These are phyloP conservation scores for Lasioglossum malachurum DNA, from an alignment of 2,888 invertebrate species.

Conservation along the genomic window DNA sequence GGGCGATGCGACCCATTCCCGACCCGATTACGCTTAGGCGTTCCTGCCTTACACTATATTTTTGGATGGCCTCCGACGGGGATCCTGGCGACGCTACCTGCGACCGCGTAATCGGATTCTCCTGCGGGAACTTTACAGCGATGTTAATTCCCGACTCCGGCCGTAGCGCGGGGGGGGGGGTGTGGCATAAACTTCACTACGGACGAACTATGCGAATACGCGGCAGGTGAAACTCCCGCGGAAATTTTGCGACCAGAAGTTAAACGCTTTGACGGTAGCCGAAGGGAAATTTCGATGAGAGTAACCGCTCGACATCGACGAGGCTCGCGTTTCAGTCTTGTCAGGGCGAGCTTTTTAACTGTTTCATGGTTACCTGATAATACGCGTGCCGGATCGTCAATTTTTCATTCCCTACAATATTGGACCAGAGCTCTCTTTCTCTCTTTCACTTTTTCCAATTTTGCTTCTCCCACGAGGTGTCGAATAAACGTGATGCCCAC, in stretches of 20 bases:
- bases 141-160: conserved; percentile 60
- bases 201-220: conserved; percentile 55
- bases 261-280: conserved; percentile 48
- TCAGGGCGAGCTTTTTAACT: not conserved
- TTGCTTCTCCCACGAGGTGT: not conserved
- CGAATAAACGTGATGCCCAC: not conserved
- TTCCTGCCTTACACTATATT: not conserved
- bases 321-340: not conserved
- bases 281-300: conserved; percentile 47
- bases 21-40: conserved; percentile 11
- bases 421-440: not conserved
- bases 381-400: not conserved
- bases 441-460: not conserved
- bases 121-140: conserved; percentile 48
- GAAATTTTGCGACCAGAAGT: conserved; percentile 49
- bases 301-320: not conserved
- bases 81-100: conserved; percentile 24
- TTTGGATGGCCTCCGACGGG: conserved; percentile 5
- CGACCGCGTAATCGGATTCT: conserved; percentile 66
- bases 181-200: conserved; percentile 29
- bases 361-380: not conserved
- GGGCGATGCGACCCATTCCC: not conserved
- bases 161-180: not conserved
- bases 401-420: not conserved
- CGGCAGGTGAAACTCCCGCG: conserved; percentile 29